phyloP scores from a whole-genome alignment of 2,797 vertebrate species.

The Hyperoplus lanceolatus region DNA sequence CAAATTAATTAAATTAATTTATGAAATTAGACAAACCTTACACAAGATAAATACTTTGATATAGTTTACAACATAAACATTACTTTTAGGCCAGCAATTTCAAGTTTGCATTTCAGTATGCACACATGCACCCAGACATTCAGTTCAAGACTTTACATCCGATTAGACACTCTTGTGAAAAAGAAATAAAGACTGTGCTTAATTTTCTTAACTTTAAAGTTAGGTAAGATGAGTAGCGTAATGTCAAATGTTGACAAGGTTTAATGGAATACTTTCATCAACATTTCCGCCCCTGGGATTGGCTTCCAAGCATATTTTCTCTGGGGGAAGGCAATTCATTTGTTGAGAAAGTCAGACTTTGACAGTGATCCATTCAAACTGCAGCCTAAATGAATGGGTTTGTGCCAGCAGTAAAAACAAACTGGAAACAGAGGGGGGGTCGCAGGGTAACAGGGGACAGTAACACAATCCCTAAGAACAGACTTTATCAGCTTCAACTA shows the following conservation, averaged over 20 bases:
- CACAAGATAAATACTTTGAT: too few relatives aligned
- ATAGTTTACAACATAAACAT: too few relatives aligned
- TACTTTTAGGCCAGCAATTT: too few relatives aligned
- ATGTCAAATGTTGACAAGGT: constrained; percentile 54
- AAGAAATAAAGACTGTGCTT: constrained; percentile 47
- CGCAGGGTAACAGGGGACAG: constrained; percentile 59
- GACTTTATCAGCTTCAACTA: constrained; percentile 69
- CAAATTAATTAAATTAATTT: too few relatives aligned
- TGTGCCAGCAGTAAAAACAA: constrained; percentile 72
- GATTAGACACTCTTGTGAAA: constrained; percentile 52
- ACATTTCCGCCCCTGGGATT: constrained; percentile 45
- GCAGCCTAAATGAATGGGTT: constrained; percentile 66
- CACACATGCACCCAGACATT: constrained; percentile 20
- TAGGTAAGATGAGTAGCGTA: constrained; percentile 64
- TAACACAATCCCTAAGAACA: constrained; percentile 71
- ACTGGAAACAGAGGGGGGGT: constrained; percentile 54
- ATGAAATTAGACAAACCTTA: too few relatives aligned
- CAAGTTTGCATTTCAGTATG: too few relatives aligned
- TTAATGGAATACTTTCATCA: constrained; percentile 73
- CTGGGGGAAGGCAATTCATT: constrained; percentile 67
- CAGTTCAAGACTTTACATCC: constrained; percentile 52
- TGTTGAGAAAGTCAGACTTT: constrained; percentile 66
- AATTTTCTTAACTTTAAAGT: constrained; percentile 61
- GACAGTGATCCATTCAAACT: constrained; percentile 65
- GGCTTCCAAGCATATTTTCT: constrained; percentile 62